A percentile compares a stretch with the other conserved stretches of the same genome.
Conservation (phyloP, 2,113 vertebrate genomes). For the Chaenocephalus aceratus region DNA sequence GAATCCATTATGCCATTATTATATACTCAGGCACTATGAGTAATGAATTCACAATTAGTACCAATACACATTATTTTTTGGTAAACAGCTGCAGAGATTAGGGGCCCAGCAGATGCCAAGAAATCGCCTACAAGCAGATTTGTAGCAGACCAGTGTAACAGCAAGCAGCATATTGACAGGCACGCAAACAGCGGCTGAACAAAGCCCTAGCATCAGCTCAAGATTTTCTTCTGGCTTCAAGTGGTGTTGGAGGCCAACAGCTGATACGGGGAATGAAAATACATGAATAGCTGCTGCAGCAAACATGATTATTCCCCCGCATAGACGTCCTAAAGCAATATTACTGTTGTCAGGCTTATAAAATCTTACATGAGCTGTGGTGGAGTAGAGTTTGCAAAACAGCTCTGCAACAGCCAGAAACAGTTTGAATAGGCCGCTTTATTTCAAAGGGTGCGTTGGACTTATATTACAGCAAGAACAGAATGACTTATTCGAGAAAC, state of each 20-base stretch:
- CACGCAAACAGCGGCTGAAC: constrained; percentile 23
- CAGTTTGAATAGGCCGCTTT: background rate
- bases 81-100: constrained; percentile 32
- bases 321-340: constrained; percentile 30
- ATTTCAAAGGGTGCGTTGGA: background rate
- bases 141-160: constrained; percentile 36
- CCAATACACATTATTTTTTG: background rate
- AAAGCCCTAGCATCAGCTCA: constrained; percentile 49
- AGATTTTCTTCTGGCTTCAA: constrained; percentile 27
- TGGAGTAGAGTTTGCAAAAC: background rate
- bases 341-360: constrained; percentile 35
- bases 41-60: constrained; percentile 39
- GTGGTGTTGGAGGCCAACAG: constrained; percentile 31
- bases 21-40: background rate
- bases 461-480: background rate
- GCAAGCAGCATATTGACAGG: constrained; percentile 35
- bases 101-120: constrained; percentile 39
- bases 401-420: background rate
- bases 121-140: constrained; percentile 46
- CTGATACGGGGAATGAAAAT: constrained; percentile 41
- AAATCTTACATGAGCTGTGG: constrained; percentile 28
- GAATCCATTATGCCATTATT: background rate
- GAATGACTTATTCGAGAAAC: background rate
- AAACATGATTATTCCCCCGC: constrained; percentile 48
- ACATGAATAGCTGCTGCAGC: constrained; percentile 19